Conservation (phyloP, 2,113 vertebrate species). For the Hypanus sabinus region DNA sequence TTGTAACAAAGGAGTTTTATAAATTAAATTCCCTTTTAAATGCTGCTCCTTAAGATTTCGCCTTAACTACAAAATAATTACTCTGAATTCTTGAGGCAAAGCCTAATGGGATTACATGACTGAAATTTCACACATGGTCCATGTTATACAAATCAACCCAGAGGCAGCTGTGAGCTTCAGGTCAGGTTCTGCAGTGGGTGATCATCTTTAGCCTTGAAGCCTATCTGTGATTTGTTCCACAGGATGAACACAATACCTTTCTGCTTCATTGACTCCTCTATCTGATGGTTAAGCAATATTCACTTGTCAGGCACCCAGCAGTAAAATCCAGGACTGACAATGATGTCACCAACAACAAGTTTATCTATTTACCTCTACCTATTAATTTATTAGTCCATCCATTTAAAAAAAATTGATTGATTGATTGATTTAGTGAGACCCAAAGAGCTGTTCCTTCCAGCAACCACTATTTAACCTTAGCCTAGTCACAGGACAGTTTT, state of each 20-base stretch:
- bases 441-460: too few relatives aligned
- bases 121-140: constrained; percentile 11
- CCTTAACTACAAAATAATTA: constrained; percentile 13
- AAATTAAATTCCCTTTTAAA: background rate
- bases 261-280: background rate
- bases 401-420: too few relatives aligned
- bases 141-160: background rate
- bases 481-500: too few relatives aligned
- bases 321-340: background rate
- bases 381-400: too few relatives aligned
- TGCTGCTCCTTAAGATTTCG: background rate
- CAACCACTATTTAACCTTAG: too few relatives aligned
- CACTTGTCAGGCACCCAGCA: background rate
- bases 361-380: too few relatives aligned
- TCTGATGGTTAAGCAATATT: background rate
- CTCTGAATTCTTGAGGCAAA: constrained; percentile 16
- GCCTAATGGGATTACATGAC: background rate
- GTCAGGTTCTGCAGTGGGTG: background rate
- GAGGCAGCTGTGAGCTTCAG: constrained; percentile 8
- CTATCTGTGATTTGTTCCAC: background rate
- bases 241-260: constrained; percentile 2
- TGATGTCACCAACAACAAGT: background rate
- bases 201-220: background rate
- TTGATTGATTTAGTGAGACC: too few relatives aligned
- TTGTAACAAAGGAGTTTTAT: background rate